These are phyloP conservation scores for Leptestheria dahalacensis DNA, from an alignment of 1,140 invertebrate species.

Conservation along the genomic window DNA sequence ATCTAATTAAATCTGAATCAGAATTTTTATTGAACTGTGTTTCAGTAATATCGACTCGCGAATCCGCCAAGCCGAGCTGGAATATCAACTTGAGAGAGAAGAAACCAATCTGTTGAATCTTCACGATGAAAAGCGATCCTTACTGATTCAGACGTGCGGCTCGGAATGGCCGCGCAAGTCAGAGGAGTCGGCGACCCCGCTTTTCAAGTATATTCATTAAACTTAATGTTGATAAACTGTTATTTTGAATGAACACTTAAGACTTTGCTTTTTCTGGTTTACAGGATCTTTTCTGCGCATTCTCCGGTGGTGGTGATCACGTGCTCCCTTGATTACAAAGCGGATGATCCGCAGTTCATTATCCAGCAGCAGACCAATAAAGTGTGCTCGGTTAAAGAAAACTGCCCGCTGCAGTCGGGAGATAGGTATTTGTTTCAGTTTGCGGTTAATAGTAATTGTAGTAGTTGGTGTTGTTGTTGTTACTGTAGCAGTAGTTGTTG, in stretches of 20 bases:
- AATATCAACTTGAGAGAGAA: constrained; percentile 70
- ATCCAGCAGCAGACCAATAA: not conserved
- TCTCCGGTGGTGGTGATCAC: not conserved
- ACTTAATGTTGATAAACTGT: not conserved
- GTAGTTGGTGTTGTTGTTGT: too few relatives aligned
- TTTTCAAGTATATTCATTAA: not conserved
- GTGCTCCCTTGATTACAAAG: not conserved
- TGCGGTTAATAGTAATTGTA: too few relatives aligned
- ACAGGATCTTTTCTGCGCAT: not conserved
- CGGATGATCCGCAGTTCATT: not conserved
- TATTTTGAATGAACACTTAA: too few relatives aligned
- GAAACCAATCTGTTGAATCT: constrained; percentile 69
- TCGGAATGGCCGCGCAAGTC: not conserved
- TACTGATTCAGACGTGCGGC: constrained; percentile 24
- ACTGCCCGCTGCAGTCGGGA: not conserved
- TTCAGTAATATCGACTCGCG: constrained; percentile 72
- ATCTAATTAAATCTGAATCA: too few relatives aligned
- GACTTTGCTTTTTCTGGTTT: not conserved
- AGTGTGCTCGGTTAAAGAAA: not conserved
- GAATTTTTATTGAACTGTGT: too few relatives aligned
- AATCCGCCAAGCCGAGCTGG: constrained; percentile 74
- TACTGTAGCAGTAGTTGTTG: too few relatives aligned
- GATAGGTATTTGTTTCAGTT: not conserved
- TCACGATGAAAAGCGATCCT: constrained; percentile 61
- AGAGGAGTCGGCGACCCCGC: not conserved